Base-by-base conservation (phyloP, 2,113 vertebrate genomes). In the Anolis sagrei region DNA sequence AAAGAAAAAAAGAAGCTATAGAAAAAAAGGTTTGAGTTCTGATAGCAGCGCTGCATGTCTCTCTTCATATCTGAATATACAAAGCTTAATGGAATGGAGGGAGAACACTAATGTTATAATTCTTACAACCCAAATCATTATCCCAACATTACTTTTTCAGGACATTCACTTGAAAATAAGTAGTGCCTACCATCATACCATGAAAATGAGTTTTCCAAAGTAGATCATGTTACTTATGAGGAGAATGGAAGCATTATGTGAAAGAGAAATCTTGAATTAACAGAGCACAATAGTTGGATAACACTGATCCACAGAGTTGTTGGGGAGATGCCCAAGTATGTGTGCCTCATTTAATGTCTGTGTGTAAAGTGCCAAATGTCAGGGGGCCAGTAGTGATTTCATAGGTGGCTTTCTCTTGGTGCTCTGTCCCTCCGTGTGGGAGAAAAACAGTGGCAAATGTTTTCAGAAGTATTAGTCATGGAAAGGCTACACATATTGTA, bases 351-450 rank as follows among this genome's bases (percentile, higher is more conserved):
- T 58, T 36, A 58, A 82, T 91, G 69, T 11, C 27, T 72, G 64
- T 86, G 84, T 90, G 72, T 81, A 58, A 92, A 92, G 91, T 94
- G 94, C 92, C 94, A 93, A 93, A 95, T 88, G 68, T 0, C 1
- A 61, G 79, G 92, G 92, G 89, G 13, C 85, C 89, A 87, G 79
- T 44, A 78, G 16, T 79, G 86, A 66, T 90, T 92, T 88, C 86
- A 5, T 16, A 66, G 62, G 25, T 87, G 85, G 68, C 79, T 93
- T 88, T 82, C 16, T 77, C 32, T 44, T 34, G 84, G 29, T 85
- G 76, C 58, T 84, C 89, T 91, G 82, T 54, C 72, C 62, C 84
- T 81, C 27, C 19, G 21, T 78, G 72, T 76, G 32, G 13, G 70
- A 82, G 75, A 72, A 62, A 70, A 83, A n/a, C 70, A n/a, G 76